These are phyloP conservation scores for Rhinichthys klamathensis DNA, from an alignment of 2,113 vertebrate species.

Conservation along the genomic window DNA sequence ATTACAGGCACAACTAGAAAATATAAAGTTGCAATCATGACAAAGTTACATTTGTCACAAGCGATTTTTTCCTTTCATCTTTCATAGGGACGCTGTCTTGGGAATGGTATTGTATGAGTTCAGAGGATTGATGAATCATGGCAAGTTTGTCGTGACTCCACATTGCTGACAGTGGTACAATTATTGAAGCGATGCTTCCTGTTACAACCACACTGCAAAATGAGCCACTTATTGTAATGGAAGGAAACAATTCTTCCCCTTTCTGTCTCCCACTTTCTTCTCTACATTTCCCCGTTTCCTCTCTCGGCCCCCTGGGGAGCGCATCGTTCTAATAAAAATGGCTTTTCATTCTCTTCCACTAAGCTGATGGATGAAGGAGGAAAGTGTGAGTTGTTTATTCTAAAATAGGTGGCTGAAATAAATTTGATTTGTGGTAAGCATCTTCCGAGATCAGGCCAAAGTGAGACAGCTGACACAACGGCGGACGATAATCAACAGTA, in stretches of 20 bases:
- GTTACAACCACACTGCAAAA: constrained; percentile 27
- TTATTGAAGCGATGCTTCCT: constrained; percentile 1
- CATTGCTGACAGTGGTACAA: constrained; percentile 5
- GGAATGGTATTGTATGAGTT: not conserved
- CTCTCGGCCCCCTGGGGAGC: constrained; percentile 49
- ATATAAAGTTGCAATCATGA: not conserved
- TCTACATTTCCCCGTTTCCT: constrained; percentile 11
- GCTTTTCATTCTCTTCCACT: constrained; percentile 64
- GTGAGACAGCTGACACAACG: not conserved
- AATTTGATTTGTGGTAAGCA: constrained; percentile 41
- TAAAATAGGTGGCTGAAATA: constrained; percentile 35
- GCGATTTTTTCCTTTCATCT: too few species aligned
- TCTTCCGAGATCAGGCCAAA: constrained; percentile 23
- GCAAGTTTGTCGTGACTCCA: not conserved
- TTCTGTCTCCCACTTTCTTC: constrained; percentile 36
- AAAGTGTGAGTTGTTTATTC: constrained; percentile 63
- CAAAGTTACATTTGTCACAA: not conserved
- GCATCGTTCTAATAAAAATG: constrained; percentile 65
- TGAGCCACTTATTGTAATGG: constrained; percentile 65
- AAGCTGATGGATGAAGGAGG: constrained; percentile 35
- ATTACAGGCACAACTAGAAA: not conserved
- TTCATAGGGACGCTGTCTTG: not conserved
- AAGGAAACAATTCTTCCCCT: constrained; percentile 59
- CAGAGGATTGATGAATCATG: not conserved
- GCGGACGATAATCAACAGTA: not conserved